Evolutionary conservation across 2,113 vertebrate genomes (phyloP).

Genomic region (Xenopus laevis): DNA sequence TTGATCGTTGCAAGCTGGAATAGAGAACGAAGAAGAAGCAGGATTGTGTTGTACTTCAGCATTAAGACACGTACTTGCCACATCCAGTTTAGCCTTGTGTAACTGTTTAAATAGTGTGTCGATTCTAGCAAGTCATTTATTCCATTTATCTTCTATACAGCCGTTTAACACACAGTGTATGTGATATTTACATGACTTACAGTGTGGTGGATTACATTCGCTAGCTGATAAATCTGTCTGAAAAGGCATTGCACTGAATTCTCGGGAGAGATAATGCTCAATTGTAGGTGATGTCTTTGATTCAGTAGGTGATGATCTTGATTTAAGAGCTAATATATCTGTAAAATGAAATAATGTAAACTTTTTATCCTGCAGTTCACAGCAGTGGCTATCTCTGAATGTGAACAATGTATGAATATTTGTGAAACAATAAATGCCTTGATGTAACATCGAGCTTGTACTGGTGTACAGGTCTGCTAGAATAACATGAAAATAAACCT

Average conservation of each 20-base stretch:
- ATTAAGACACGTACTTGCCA: slow-evolving; percentile 8
- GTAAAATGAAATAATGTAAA: neutral
- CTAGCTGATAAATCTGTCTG: slow-evolving; percentile 68
- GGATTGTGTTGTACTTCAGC: neutral
- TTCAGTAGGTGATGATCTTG: slow-evolving; percentile 68
- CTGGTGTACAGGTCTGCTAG: neutral
- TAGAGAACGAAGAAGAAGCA: neutral
- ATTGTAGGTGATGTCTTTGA: slow-evolving; percentile 68
- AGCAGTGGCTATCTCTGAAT: neutral
- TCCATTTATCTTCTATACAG: slow-evolving; percentile 63
- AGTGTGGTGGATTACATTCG: slow-evolving; percentile 67
- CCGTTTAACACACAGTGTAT: slow-evolving; percentile 58
- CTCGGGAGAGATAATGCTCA: slow-evolving; percentile 58
- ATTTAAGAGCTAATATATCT: slow-evolving; percentile 75
- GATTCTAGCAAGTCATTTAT: slow-evolving; percentile 65
- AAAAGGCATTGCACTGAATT: slow-evolving; percentile 65
- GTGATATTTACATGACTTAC: slow-evolving; percentile 73
- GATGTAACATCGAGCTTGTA: neutral
- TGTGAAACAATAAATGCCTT: neutral
- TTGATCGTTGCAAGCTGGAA: neutral
- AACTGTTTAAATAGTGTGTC: slow-evolving; percentile 68
- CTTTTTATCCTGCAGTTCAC: too few relatives aligned
- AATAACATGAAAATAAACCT: neutral
- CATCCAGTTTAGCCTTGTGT: slow-evolving; percentile 26
- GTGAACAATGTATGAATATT: neutral